A percentile compares a stretch with the other conserved stretches of the same genome.
These are phyloP conservation scores for Coleophora flavipennella DNA, from an alignment of 2,888 invertebrate genomes.

Conservation along the genomic window DNA sequence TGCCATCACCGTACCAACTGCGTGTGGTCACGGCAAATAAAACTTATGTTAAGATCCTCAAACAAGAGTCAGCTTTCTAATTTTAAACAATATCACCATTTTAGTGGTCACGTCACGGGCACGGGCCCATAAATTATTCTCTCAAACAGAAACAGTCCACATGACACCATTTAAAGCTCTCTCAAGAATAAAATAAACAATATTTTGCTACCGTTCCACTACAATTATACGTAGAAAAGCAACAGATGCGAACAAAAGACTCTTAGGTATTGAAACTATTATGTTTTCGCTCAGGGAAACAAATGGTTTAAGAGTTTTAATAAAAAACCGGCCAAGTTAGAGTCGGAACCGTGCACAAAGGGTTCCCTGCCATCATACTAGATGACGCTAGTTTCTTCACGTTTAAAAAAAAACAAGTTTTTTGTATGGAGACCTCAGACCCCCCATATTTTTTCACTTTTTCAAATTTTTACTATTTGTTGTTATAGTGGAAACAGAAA, in stretches of 20 bases:
- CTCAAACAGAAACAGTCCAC: constrained; percentile 48
- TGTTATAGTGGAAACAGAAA: no score
- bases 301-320: constrained; percentile 47
- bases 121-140: constrained; percentile 53
- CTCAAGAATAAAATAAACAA: constrained; percentile 63
- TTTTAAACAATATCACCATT: constrained; percentile 57
- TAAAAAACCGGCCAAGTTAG: no score
- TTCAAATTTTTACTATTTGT: no score
- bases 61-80: constrained; percentile 37
- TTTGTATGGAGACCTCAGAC: no score
- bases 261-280: constrained; percentile 49
- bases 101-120: constrained; percentile 51
- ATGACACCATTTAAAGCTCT: constrained; percentile 60
- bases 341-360: no score
- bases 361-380: no score
- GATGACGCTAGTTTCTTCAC: no score
- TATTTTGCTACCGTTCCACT: constrained; percentile 62
- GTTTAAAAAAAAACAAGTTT: no score
- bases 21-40: constrained; percentile 33
- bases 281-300: constrained; percentile 50
- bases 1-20: constrained; percentile 17
- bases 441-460: no score
- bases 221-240: constrained; percentile 45
- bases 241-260: constrained; percentile 54
- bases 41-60: constrained; percentile 19